Conservation (phyloP, 2,797 vertebrate species). For the Amniataba percoides region DNA sequence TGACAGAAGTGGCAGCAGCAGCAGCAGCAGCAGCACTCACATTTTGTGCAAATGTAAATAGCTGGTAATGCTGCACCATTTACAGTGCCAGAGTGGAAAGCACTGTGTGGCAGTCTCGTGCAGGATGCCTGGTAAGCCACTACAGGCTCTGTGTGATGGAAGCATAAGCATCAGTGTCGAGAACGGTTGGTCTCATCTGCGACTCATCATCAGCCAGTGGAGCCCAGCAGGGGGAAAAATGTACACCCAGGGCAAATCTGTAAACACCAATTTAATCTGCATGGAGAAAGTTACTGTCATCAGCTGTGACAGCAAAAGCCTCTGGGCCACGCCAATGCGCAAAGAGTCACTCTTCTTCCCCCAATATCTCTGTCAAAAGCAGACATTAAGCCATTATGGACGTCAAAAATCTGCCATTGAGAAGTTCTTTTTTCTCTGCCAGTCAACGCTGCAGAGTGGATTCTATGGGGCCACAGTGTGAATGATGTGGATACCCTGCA, state of each 20-base stretch:
- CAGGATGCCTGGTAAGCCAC: conserved; percentile 73
- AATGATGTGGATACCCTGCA: conserved; percentile 68
- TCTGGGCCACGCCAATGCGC: conserved; percentile 87
- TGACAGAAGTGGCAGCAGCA: conserved; percentile 49
- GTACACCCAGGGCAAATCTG: conserved; percentile 94
- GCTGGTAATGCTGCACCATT: conserved; percentile 63
- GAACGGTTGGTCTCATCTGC: conserved; percentile 88
- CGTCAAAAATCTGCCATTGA: conserved; percentile 88
- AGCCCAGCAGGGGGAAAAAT: conserved; percentile 90
- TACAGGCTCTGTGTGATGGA: conserved; percentile 74
- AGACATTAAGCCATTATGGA: conserved; percentile 90
- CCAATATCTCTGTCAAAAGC: conserved; percentile 89
- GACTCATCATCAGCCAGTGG: conserved; percentile 89
- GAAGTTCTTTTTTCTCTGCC: conserved; percentile 81
- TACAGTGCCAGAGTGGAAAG: conserved; percentile 54
- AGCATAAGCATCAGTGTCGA: conserved; percentile 81
- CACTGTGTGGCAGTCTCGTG: conserved; percentile 53
- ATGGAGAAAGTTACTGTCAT: conserved; percentile 94
- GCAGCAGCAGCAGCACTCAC: conserved; percentile 34
- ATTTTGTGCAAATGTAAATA: conserved; percentile 66
- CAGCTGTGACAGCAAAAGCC: conserved; percentile 91
- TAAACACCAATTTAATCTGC: conserved; percentile 97
- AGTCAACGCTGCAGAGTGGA: conserved; percentile 74
- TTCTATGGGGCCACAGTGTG: conserved; percentile 74
- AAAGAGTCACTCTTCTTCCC: conserved; percentile 87